Evolutionary conservation across 2,797 vertebrate species (phyloP).

Genomic region (Tadarida brasiliensis): DNA sequence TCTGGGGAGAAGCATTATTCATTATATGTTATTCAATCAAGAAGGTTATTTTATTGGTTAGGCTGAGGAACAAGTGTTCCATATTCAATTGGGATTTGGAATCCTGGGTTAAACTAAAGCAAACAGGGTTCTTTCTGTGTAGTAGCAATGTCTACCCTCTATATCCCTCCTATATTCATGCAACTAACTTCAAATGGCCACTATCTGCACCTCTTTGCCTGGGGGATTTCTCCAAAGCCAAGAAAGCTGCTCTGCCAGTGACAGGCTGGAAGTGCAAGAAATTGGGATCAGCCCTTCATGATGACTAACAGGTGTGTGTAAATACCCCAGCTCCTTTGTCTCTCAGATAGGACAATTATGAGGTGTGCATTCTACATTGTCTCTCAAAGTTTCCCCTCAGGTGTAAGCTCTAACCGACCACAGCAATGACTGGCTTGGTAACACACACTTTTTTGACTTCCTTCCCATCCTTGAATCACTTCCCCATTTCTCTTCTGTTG

Average conservation of each 20-base stretch:
- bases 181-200: background rate
- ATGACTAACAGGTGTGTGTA: background rate
- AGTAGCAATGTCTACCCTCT: background rate
- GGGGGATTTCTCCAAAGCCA: background rate
- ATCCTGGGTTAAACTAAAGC: background rate
- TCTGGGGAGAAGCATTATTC: too few relatives aligned
- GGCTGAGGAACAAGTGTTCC: background rate
- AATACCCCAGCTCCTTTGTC: background rate
- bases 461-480: background rate
- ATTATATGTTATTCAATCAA: too few relatives aligned
- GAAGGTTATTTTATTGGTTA: too few relatives aligned
- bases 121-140: background rate
- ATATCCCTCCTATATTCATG: background rate
- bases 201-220: background rate
- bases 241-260: background rate
- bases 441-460: fast-evolving
- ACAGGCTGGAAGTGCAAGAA: background rate
- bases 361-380: fast-evolving
- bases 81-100: background rate
- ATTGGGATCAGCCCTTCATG: background rate
- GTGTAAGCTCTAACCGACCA: too few relatives aligned
- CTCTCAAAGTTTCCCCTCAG: background rate
- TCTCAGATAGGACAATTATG: background rate
- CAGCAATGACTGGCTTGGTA: background rate
- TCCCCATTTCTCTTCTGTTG: background rate